Evolutionary conservation across 2,113 vertebrate genomes (phyloP).

Genomic region (Hyperoodon ampullatus): DNA sequence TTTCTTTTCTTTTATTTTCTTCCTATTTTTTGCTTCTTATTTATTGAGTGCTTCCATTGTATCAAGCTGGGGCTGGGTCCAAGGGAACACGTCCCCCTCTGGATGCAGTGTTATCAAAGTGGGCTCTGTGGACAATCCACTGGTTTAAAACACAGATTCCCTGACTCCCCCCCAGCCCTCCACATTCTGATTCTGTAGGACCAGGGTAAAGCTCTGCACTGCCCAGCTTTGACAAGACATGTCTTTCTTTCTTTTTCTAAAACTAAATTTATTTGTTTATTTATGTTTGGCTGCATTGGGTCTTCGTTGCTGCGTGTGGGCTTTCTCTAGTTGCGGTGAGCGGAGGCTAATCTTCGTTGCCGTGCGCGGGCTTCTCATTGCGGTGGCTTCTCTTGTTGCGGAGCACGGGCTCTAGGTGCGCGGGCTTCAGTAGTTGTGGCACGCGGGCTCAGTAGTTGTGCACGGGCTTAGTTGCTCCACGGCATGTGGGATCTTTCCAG

Average conservation of each 20-base stretch:
- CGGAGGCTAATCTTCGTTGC: background rate
- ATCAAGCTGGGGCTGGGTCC: background rate
- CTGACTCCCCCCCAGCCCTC: background rate
- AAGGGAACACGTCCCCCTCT: background rate
- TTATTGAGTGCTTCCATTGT: background rate
- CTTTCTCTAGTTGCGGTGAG: background rate
- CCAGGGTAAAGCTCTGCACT: background rate
- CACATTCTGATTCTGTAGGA: background rate
- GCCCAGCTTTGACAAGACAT: background rate
- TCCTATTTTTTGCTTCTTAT: background rate
- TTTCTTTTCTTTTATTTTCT: background rate
- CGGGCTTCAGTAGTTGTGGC: no score
- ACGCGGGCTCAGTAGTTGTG: no score
- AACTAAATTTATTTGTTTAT: background rate
- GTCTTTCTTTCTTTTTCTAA: background rate
- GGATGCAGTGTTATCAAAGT: background rate
- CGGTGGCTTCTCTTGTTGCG: no score
- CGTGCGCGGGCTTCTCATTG: fast-evolving
- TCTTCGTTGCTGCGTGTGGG: background rate
- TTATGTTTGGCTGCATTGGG: background rate
- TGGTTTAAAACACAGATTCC: background rate
- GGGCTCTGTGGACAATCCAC: background rate
- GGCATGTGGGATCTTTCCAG: background rate
- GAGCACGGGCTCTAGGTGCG: no score
- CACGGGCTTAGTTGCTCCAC: background rate